Conservation (phyloP, 2,797 vertebrate genomes). For the Megaceryle alcyon region DNA sequence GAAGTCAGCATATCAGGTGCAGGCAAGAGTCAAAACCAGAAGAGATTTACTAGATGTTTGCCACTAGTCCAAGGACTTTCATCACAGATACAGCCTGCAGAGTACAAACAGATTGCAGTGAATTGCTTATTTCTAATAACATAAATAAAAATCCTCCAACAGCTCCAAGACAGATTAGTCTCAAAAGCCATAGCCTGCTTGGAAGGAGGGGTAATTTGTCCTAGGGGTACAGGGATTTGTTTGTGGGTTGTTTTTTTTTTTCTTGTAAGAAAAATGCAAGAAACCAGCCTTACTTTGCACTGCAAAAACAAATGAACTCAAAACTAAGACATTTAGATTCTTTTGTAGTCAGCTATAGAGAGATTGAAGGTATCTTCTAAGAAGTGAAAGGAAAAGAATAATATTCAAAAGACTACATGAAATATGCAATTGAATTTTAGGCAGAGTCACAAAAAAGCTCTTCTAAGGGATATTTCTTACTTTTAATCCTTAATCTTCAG, state of each 20-base stretch:
- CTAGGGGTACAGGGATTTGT: background rate
- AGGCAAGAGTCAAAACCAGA: background rate
- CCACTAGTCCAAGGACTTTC: background rate
- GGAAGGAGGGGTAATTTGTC: constrained; percentile 5
- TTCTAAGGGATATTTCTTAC: background rate
- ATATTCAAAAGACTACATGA: background rate
- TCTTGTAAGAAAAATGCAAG: background rate
- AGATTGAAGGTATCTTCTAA: background rate
- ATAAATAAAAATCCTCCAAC: background rate
- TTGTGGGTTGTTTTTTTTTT: background rate
- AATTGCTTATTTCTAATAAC: background rate
- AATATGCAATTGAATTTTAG: background rate
- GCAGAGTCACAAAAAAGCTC: background rate
- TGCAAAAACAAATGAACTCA: background rate
- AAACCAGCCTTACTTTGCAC: background rate
- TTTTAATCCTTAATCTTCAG: background rate
- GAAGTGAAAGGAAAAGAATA: background rate
- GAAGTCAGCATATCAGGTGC: background rate
- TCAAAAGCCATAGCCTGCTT: background rate
- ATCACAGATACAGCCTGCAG: background rate
- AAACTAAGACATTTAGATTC: background rate
- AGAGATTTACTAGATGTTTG: background rate
- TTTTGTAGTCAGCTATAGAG: background rate
- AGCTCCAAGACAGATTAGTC: background rate
- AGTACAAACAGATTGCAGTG: background rate